A percentile compares a stretch with the other conserved stretches of the same genome.
Conservation (phyloP, 2,113 vertebrate genomes). For the Ranitomeya variabilis region DNA sequence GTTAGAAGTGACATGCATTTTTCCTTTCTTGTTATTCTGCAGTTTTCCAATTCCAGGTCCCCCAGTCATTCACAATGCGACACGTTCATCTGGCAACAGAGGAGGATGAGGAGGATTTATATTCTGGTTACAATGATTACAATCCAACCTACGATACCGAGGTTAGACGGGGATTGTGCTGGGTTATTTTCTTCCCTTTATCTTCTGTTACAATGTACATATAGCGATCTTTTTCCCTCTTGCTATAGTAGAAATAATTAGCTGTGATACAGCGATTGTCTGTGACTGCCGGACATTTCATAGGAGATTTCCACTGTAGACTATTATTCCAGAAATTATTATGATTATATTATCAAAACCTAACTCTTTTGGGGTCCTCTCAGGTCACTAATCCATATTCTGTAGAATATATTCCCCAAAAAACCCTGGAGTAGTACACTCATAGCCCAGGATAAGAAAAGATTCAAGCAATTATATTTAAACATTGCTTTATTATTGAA, state of each 20-base stretch:
- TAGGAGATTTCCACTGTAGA: too few relatives aligned
- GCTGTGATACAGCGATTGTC: too few relatives aligned
- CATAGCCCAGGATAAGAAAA: too few relatives aligned
- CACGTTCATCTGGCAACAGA: constrained; percentile 82
- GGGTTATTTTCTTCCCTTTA: neutral
- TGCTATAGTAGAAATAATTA: neutral
- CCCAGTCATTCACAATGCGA: constrained; percentile 77
- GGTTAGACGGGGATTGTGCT: constrained; percentile 70
- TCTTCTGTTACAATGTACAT: neutral
- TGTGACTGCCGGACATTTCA: too few relatives aligned
- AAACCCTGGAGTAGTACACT: too few relatives aligned
- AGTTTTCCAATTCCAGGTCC: neutral
- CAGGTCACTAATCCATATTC: too few relatives aligned
- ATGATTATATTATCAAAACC: too few relatives aligned
- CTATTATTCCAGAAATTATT: too few relatives aligned
- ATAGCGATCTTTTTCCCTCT: neutral
- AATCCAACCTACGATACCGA: constrained; percentile 92
- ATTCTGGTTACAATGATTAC: constrained; percentile 97
- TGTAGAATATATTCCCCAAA: too few relatives aligned
- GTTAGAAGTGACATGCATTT: neutral
- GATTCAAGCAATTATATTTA: too few relatives aligned
- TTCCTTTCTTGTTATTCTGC: neutral
- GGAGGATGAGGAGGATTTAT: constrained; percentile 90
- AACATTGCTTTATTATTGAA: too few relatives aligned
- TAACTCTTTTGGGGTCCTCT: too few relatives aligned